Base-by-base conservation (phyloP, 2,888 invertebrate genomes). In the Melipona beecheii region DNA sequence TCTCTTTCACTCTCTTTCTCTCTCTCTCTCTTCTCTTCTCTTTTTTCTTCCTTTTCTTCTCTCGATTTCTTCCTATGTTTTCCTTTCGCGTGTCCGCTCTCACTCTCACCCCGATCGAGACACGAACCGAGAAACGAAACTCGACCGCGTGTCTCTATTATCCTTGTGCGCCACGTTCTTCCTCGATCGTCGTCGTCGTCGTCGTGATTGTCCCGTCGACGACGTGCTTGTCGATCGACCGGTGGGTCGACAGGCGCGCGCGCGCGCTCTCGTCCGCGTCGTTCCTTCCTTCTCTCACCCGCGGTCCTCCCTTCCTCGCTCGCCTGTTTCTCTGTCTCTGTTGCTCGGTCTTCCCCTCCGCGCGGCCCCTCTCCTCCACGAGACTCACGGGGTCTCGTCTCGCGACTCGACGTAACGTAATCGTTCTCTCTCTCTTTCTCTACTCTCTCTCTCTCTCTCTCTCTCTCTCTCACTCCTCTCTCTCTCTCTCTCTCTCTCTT, bases 201-300 rank as follows among this genome's bases (percentile, higher is more conserved):
- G 60, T 76, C 69, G 72, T 50, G 79, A 75, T 86, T 75, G 79
- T 66, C 80, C 71, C 80, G 86, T 71, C 84, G 74, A 31, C 84
- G 83, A 79, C 86, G 89, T 86, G 75, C 68, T 87, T 83, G 87
- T 83, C 87, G 90, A 89, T 90, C 89, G 89, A 89, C 89, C 89
- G 89, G 81, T 81, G 83, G 85, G 76, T 81, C 79, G 78, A 87
- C 81, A 88, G 82, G 80, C 83, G 87, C 85, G 87, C 85, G 90
- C 87, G 81, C 87, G 73, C 84, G 65, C 78, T 17, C 70, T 36
- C n/a, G 43, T 50, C 70, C 24, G 74, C 13, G 50, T 65, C 15
- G n/a, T 65, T 79, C 70, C 27, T 64, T 80, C 73, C n/a, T 27
- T 83, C 71, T 64, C 60, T 66, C 27, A 19, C 56, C 50, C 50